phyloP scores from a whole-genome alignment of 92 coral and sea anemone genomes.

The Pocillopora meandrina region DNA sequence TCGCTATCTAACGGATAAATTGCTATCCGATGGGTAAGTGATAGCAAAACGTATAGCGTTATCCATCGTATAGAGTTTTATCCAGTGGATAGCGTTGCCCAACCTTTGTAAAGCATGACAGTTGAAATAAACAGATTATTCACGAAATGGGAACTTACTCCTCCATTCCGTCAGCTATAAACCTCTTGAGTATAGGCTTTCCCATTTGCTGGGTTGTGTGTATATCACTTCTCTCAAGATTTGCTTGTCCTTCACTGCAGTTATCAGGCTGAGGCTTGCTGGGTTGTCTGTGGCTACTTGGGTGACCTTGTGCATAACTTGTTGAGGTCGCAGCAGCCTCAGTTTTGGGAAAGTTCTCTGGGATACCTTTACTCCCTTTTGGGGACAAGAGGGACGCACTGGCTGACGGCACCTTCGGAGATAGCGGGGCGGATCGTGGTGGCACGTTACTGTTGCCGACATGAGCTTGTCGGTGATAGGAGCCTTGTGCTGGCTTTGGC shows the following conservation, averaged over 20 bases:
- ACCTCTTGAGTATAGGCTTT: slow-evolving; percentile 84
- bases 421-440: slow-evolving; percentile 5
- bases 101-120: too few relatives aligned
- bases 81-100: too few relatives aligned
- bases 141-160: slow-evolving; percentile 64
- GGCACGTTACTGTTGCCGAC: neutral
- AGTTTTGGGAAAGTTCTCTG: neutral
- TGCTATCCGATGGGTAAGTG: too few relatives aligned
- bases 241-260: neutral
- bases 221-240: slow-evolving; percentile 3
- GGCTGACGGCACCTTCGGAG: slow-evolving; percentile 13
- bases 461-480: neutral
- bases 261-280: neutral
- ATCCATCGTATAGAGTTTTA: too few relatives aligned
- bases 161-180: slow-evolving; percentile 96
- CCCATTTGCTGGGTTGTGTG: slow-evolving; percentile 6
- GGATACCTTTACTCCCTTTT: neutral
- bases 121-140: neutral
- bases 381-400: slow-evolving; percentile 10
- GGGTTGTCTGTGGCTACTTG: slow-evolving; percentile 8
- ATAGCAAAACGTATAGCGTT: too few relatives aligned
- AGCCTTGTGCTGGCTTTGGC: neutral
- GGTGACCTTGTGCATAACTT: neutral
- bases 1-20: too few relatives aligned
- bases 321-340: neutral